Evolutionary conservation across 2,888 invertebrate species (phyloP).

Genomic region (Tetranychus truncatus): DNA sequence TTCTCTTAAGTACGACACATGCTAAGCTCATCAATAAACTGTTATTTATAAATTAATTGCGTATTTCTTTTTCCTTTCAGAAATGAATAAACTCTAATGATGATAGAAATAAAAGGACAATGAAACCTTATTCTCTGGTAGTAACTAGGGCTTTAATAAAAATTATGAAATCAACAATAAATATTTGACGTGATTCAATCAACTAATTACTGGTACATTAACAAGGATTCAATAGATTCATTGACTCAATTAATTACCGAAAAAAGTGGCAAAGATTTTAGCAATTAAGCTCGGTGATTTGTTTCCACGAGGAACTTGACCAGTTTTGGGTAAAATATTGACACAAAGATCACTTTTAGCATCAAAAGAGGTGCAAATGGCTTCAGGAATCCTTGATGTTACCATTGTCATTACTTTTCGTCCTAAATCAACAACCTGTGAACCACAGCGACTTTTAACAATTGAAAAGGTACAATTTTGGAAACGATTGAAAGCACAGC

Average conservation of each 20-base stretch:
- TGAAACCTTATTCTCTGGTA: no score
- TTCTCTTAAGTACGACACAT: no score
- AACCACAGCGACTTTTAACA: constrained; percentile 26
- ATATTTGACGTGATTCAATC: no score
- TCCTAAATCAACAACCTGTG: constrained; percentile 26
- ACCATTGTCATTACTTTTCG: constrained; percentile 25
- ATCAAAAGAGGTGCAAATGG: constrained; percentile 25
- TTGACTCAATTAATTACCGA: background rate
- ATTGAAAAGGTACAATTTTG: constrained; percentile 23
- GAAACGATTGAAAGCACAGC: constrained; percentile 23
- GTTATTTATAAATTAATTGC: no score
- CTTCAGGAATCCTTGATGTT: constrained; percentile 26
- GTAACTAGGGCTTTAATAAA: no score
- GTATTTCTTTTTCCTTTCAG: no score
- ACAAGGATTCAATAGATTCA: no score
- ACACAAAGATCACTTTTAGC: constrained; percentile 22
- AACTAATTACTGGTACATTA: no score
- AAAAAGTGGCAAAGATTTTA: background rate
- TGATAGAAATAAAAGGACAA: no score
- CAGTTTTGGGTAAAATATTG: constrained; percentile 23
- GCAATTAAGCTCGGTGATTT: constrained; percentile 11
- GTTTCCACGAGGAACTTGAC: constrained; percentile 23
- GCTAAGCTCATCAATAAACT: no score
- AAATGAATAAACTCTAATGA: no score
- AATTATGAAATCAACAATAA: no score